Evolutionary conservation across 1,140 invertebrate species (phyloP).

Genomic region (Aphaenogaster floridana): DNA sequence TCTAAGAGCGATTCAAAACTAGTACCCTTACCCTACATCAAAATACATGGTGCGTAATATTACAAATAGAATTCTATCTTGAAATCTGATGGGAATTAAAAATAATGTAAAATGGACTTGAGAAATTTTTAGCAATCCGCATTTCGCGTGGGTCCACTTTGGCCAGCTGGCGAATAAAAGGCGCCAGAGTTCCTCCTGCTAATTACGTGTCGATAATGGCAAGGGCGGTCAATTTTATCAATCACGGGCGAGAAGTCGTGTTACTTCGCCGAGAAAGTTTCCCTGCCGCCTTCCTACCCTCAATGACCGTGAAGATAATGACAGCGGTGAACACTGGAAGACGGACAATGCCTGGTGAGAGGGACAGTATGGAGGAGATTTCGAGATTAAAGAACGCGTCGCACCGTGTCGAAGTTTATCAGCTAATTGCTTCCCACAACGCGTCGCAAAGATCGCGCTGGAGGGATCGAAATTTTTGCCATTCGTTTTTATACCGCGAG

Average conservation of each 20-base stretch:
- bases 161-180: conserved; percentile 6
- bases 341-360: conserved; percentile 71
- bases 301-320: conserved; percentile 74
- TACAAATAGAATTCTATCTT: background rate
- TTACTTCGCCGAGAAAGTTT: conserved; percentile 65
- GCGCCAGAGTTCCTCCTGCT: background rate
- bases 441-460: conserved; percentile 9
- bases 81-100: background rate
- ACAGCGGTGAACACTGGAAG: conserved; percentile 44
- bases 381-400: conserved; percentile 62
- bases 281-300: conserved; percentile 42
- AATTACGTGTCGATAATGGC: conserved; percentile 50
- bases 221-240: conserved; percentile 68
- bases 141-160: background rate
- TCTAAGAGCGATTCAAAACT: too few relatives aligned
- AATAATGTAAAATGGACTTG: background rate
- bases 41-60: background rate
- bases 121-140: conserved; percentile 6
- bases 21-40: too few relatives aligned
- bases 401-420: conserved; percentile 68
- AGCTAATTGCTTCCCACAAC: conserved; percentile 79
- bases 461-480: background rate
- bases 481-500: background rate
- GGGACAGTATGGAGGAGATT: conserved; percentile 24
- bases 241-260: conserved; percentile 62